phyloP scores from a whole-genome alignment of 2,888 invertebrate species.

The Eristalis pertinax region DNA sequence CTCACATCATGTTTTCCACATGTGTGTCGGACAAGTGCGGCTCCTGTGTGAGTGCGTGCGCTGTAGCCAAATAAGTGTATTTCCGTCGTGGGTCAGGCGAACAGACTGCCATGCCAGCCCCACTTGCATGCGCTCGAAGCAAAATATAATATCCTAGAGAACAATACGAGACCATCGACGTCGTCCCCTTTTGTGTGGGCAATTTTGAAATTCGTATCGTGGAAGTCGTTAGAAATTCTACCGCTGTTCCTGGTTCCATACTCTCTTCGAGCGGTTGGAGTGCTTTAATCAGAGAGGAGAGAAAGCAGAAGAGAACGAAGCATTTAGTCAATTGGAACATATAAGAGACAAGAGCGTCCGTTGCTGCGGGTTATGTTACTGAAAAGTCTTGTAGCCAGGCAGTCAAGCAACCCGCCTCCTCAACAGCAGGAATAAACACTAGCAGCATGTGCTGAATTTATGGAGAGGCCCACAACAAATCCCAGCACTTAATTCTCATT shows the following conservation, averaged over 20 bases:
- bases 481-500: conserved; percentile 66
- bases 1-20: conserved; percentile 10
- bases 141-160: conserved; percentile 44
- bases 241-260: not conserved
- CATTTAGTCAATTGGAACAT: conserved; percentile 21
- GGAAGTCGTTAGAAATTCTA: not conserved
- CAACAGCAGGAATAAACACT: not conserved
- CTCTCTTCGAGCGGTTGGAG: conserved; percentile 34
- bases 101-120: not conserved
- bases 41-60: conserved; percentile 15
- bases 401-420: conserved; percentile 20
- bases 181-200: conserved; percentile 60
- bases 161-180: conserved; percentile 44
- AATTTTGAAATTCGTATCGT: conserved; percentile 60
- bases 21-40: conserved; percentile 6
- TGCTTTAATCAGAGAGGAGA: not conserved
- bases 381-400: conserved; percentile 38
- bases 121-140: conserved; percentile 27
- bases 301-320: not conserved
- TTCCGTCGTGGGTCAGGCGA: not conserved
- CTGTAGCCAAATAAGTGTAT: conserved; percentile 35
- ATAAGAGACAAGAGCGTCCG: conserved; percentile 14
- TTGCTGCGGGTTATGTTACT: conserved; percentile 41
- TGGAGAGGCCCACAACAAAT: conserved; percentile 60
- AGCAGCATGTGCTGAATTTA: conserved; percentile 60